Percentiles rank a stretch among this genome's conserved stretches.
Conservation (phyloP, 2,113 vertebrate genomes). For the Channa maculata region DNA sequence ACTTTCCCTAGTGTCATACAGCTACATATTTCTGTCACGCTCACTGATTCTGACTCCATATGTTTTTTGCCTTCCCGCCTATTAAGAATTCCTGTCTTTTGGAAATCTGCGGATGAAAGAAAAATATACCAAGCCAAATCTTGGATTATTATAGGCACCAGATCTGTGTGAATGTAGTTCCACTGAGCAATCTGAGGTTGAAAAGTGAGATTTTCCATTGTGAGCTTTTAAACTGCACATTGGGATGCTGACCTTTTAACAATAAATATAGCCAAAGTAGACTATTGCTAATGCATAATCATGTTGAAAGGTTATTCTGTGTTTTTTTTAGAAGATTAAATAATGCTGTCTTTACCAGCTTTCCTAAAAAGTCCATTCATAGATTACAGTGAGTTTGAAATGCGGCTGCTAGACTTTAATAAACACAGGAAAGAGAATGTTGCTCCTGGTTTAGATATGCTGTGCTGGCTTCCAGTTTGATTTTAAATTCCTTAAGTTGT, state of each 20-base stretch:
- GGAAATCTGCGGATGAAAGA: slow-evolving; percentile 31
- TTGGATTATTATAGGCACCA: background rate
- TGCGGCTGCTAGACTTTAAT: slow-evolving; percentile 38
- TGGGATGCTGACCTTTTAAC: slow-evolving; percentile 11
- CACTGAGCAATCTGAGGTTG: background rate
- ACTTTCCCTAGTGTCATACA: slow-evolving; percentile 26
- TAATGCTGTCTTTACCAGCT: slow-evolving; percentile 15
- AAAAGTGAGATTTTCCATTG: background rate
- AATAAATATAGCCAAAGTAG: background rate
- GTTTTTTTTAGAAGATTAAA: slow-evolving; percentile 41
- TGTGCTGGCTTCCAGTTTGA: slow-evolving; percentile 25
- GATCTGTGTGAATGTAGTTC: too few relatives aligned
- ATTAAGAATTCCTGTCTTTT: slow-evolving; percentile 3
- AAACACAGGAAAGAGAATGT: slow-evolving; percentile 27
- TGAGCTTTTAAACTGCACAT: slow-evolving; percentile 3
- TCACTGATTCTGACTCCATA: slow-evolving; percentile 32
- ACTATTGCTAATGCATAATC: background rate
- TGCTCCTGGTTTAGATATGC: slow-evolving; percentile 34
- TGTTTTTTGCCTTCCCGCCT: slow-evolving; percentile 1
- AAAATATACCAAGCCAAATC: slow-evolving; percentile 23
- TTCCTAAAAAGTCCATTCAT: slow-evolving; percentile 20
- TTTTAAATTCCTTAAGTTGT: slow-evolving; percentile 60
- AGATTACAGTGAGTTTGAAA: slow-evolving; percentile 25
- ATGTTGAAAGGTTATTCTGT: slow-evolving; percentile 30
- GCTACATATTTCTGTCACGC: slow-evolving; percentile 30